phyloP scores from a whole-genome alignment of 2,888 invertebrate species.

The Tenthredo scrophulariae region DNA sequence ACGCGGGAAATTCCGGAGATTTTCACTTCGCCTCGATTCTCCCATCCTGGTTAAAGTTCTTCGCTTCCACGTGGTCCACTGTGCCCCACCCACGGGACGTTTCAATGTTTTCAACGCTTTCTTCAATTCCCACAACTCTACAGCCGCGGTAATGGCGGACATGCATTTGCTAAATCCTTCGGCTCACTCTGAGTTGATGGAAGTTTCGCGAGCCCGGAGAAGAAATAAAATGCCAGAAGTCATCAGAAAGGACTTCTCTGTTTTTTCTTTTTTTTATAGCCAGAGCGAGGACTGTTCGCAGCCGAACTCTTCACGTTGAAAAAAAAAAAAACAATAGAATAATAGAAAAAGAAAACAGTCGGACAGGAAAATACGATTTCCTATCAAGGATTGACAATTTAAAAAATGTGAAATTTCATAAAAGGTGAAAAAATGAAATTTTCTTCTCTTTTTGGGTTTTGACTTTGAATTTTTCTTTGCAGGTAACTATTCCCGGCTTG shows the following conservation, averaged over 20 bases:
- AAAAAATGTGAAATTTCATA: neutral
- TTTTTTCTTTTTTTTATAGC: neutral
- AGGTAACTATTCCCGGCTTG: constrained; percentile 98
- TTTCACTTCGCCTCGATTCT: constrained; percentile 4
- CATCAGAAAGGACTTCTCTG: neutral
- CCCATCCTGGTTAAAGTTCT: neutral
- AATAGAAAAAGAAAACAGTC: neutral
- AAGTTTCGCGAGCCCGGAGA: neutral
- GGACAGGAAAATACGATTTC: neutral
- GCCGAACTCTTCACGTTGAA: neutral
- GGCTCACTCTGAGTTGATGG: constrained; percentile 43
- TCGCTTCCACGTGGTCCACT: neutral
- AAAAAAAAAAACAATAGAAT: neutral
- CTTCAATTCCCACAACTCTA: constrained; percentile 9
- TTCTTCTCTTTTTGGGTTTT: neutral
- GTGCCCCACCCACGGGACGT: neutral
- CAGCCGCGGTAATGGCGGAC: constrained; percentile 2
- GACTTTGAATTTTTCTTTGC: constrained; percentile 64
- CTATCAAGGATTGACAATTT: neutral
- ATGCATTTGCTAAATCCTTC: constrained; percentile 46
- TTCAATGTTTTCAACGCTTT: constrained; percentile 1
- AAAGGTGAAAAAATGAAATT: neutral
- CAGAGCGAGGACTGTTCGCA: neutral
- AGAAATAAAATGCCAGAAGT: neutral
- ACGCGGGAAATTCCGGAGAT: neutral